Evolutionary conservation across 2,113 vertebrate species (phyloP), one percentile per base, ranked within the genome.

Genomic region (Phoxinus phoxinus): DNA sequence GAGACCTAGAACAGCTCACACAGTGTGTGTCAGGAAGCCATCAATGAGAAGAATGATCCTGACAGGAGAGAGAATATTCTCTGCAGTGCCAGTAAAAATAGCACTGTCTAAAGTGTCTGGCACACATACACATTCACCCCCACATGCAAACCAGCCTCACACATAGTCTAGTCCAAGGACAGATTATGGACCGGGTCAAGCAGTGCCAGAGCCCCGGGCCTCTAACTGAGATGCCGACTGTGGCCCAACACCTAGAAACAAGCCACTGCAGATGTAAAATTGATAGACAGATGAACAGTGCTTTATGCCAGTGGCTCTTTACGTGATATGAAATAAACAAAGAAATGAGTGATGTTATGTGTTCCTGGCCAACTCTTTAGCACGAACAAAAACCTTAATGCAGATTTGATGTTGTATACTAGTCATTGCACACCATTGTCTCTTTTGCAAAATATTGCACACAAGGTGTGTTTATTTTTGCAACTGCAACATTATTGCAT

Each of bases 31-130:
- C 83, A 86, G 32, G 1, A 89, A 79, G 32, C 81, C 86, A 86
- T 89, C 78, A 88, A 65, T 78, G 74, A 75, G 71, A 71, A 83
- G 72, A 83, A 56, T 81, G 85, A 90, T 87, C 69, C 53, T 91
- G 92, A 91, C 91, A 90, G 86, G 87, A 73, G 15, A 91, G 89
- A 73, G 90, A 90, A 83, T 79, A 21, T 83, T 84, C 90, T 85
- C 81, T 85, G 83, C 86, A 88, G 85, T 86, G 74, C 58, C 78
- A 83, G 63, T 71, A 85, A 86, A 85, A 90, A 88, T 85, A 87
- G 77, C 75, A 83, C 73, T 27, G 23, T 76, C 53, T 67, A 56
- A 72, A 25, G 51, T 63, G 4, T 27, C 81, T 75, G 84, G 63
- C 80, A 61, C 71, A 69, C 85, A 73, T 23, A 56, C 74, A 56